Conservation (phyloP, 2,113 vertebrate species). For the Arvicanthis niloticus region DNA sequence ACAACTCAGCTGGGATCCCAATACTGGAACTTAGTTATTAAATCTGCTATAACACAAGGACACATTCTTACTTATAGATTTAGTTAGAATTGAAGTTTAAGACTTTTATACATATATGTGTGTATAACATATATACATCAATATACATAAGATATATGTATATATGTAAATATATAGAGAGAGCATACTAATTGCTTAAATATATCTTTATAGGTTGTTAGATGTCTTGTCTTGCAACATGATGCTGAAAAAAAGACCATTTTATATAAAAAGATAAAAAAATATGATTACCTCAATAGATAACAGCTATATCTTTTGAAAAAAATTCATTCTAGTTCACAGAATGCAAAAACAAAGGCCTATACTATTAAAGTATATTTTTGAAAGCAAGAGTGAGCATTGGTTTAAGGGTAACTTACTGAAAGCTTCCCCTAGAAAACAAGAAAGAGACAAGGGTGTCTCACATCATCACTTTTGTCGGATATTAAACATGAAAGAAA, state of each 20-base stretch:
- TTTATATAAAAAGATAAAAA: conserved; percentile 41
- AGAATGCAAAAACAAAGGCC: background rate
- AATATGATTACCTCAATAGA: background rate
- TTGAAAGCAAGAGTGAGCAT: background rate
- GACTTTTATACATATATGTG: background rate
- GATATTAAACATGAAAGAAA: background rate
- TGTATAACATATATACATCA: background rate
- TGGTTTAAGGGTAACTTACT: conserved; percentile 1
- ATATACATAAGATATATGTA: background rate
- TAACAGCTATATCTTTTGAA: background rate
- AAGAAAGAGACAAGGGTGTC: background rate
- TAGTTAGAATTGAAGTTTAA: conserved; percentile 25
- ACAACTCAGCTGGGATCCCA: conserved; percentile 6
- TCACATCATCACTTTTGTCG: background rate
- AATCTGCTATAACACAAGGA: background rate
- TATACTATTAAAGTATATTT: background rate
- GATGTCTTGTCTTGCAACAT: background rate
- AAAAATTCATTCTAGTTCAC: background rate
- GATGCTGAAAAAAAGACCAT: background rate
- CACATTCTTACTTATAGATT: background rate
- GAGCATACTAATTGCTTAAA: background rate
- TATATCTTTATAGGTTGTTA: background rate
- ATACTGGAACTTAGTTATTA: background rate
- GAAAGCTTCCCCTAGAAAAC: background rate
- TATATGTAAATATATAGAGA: background rate